A percentile compares a stretch with the other conserved stretches of the same genome.
Conservation (phyloP, 2,113 vertebrate species). For the Nerophis ophidion region DNA sequence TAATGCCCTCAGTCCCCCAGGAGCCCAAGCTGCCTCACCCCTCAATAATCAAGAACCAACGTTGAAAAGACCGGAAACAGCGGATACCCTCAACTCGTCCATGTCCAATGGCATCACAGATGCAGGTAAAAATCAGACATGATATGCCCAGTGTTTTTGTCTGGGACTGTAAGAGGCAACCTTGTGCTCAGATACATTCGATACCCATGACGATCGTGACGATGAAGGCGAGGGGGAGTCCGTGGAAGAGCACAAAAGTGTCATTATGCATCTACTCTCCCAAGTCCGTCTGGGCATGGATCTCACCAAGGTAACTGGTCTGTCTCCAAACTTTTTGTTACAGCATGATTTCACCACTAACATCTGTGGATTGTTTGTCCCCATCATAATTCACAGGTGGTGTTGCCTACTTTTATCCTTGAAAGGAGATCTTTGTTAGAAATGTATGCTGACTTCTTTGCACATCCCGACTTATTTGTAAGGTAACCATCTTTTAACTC, state of each 20-base stretch:
- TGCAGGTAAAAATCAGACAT: conserved; percentile 70
- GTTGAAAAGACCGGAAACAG: conserved; percentile 89
- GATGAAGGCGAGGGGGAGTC: conserved; percentile 91
- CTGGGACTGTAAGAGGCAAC: neutral
- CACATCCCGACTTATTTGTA: conserved; percentile 95
- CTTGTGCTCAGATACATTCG: conserved; percentile 78
- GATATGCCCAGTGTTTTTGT: neutral
- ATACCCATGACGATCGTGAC: conserved; percentile 89
- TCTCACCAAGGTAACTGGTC: conserved; percentile 85
- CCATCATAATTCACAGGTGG: conserved; percentile 75
- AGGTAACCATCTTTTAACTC: conserved; percentile 72
- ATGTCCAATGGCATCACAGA: conserved; percentile 97
- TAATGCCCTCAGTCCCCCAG: conserved; percentile 73
- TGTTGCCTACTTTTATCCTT: conserved; percentile 96
- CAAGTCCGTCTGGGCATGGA: conserved; percentile 98
- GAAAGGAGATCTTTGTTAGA: conserved; percentile 95
- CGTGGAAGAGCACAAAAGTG: conserved; percentile 97
- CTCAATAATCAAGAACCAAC: conserved; percentile 78
- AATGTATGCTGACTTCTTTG: conserved; percentile 99
- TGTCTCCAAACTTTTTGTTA: neutral
- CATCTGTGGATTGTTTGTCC: neutral
- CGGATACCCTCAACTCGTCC: conserved; percentile 91
- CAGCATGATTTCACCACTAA: neutral
- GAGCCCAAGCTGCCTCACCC: conserved; percentile 73
- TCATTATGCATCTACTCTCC: conserved; percentile 97